These are phyloP conservation scores for Cyclura pinguis DNA, from an alignment of 2,797 vertebrate genomes.

Conservation along the genomic window DNA sequence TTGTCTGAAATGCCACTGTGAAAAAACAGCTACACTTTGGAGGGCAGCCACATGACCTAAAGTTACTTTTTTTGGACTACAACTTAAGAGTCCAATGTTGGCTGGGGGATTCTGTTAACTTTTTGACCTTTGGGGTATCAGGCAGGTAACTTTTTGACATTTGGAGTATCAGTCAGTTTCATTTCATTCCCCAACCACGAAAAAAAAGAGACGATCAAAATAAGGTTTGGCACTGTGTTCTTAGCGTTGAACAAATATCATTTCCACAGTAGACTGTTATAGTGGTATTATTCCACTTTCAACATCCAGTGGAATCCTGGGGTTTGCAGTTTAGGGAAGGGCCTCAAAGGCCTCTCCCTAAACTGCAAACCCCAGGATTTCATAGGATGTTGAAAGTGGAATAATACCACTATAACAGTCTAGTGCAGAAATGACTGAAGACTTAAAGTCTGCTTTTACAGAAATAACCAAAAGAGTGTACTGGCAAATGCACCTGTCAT, in stretches of 20 bases:
- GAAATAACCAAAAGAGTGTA: constrained; percentile 64
- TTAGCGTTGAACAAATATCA: constrained; percentile 70
- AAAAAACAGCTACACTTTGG: constrained; percentile 13
- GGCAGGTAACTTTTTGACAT: no score
- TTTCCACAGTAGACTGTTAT: no score
- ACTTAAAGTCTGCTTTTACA: constrained; percentile 66
- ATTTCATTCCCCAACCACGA: constrained; percentile 22
- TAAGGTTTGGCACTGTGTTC: constrained; percentile 38
- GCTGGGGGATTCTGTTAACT: no score
- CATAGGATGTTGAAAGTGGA: no score
- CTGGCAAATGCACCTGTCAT: constrained; percentile 55
- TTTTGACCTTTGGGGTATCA: no score
- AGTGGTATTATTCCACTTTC: no score
- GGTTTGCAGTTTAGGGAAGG: no score
- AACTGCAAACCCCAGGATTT: no score
- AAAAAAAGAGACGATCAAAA: constrained; percentile 36
- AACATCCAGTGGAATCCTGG: no score
- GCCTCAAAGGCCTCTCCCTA: no score
- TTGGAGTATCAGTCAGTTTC: constrained; percentile 31
- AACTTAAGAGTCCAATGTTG: background rate
- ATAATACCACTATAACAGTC: no score
- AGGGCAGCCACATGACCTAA: background rate
- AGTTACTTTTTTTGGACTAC: background rate
- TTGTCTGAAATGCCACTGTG: constrained; percentile 55
- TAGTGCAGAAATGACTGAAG: no score